Conservation (phyloP, 2,113 vertebrate species). For the cat (Felis catus) region F.catus_Fca126_mat1.0 CM031418.1:111029001-111029500, state of each 20-base stretch:
- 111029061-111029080: background rate
- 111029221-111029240: background rate
- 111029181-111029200: background rate
- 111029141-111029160: background rate
- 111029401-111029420: background rate
- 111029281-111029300: background rate
- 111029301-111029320: background rate
- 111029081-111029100: background rate
- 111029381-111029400: background rate
- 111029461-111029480: background rate
- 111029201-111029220: background rate
- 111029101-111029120: background rate
- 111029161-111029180: background rate
- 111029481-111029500: background rate
- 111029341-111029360: background rate
- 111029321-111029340: background rate
- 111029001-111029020: background rate
- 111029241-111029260: background rate
- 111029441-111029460: background rate
- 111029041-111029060: background rate
- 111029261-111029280: background rate
- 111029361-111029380: background rate
- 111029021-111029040: background rate
- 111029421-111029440: background rate
- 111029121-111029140: background rate